phyloP scores from a whole-genome alignment of 2,888 invertebrate species.

The Diplolepis rosae region DNA sequence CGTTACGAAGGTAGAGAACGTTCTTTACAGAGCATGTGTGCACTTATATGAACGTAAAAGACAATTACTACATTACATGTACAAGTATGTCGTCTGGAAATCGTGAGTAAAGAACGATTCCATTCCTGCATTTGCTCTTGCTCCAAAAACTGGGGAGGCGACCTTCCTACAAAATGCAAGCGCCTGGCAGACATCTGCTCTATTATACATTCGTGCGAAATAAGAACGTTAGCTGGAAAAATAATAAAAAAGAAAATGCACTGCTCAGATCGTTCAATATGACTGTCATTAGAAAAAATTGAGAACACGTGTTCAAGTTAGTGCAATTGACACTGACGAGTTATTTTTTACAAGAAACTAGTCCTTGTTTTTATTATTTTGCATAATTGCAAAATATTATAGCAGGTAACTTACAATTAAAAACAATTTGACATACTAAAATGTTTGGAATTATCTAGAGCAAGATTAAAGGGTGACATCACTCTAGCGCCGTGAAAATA shows the following conservation, averaged over 20 bases:
- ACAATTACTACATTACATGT: slow-evolving; percentile 11
- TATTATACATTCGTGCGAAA: slow-evolving; percentile 10
- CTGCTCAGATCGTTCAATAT: neutral
- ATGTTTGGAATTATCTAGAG: too few species aligned
- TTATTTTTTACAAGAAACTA: neutral
- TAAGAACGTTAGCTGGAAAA: neutral
- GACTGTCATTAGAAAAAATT: neutral
- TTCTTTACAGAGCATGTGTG: slow-evolving; percentile 1
- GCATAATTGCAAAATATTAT: too few species aligned
- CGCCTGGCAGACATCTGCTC: slow-evolving; percentile 19
- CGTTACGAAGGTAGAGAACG: slow-evolving; percentile 22
- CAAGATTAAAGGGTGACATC: too few species aligned
- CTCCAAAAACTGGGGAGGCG: slow-evolving; percentile 6
- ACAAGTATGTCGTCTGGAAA: slow-evolving; percentile 24
- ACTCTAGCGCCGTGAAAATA: too few species aligned
- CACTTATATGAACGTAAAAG: slow-evolving; percentile 8
- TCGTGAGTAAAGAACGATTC: slow-evolving; percentile 23
- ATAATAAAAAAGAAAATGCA: neutral
- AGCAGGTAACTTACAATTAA: too few species aligned
- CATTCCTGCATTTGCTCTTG: slow-evolving; percentile 23
- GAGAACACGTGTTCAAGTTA: neutral
- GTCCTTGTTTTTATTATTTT: neutral
- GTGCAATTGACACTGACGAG: neutral
- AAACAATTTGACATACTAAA: too few species aligned
- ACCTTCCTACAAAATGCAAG: slow-evolving; percentile 20